phyloP scores from a whole-genome alignment of 2,113 vertebrate genomes.

The Limnothrissa miodon region DNA sequence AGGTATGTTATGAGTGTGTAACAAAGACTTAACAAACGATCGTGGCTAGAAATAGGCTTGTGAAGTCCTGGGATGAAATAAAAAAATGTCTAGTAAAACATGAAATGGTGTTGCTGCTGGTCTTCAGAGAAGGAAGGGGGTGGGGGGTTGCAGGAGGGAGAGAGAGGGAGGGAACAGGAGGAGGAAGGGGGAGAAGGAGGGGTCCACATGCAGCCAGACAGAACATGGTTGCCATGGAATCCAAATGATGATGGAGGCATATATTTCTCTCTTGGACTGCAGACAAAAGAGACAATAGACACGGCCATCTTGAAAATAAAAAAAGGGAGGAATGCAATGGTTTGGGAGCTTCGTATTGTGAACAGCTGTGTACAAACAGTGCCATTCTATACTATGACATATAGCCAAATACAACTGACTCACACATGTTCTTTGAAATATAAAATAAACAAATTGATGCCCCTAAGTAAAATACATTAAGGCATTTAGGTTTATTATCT shows the following conservation, averaged over 20 bases:
- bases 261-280: slow-evolving; percentile 40
- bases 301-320: slow-evolving; percentile 47
- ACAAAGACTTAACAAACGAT: slow-evolving; percentile 55
- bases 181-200: slow-evolving; percentile 22
- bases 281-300: slow-evolving; percentile 38
- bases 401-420: background rate
- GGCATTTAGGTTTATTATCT: too few relatives aligned
- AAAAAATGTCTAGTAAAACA: slow-evolving; percentile 56
- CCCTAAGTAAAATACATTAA: too few relatives aligned
- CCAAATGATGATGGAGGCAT: slow-evolving; percentile 38
- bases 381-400: background rate
- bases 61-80: slow-evolving; percentile 59
- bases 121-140: slow-evolving; percentile 1
- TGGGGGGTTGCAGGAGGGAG: background rate
- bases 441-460: too few relatives aligned
- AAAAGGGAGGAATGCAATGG: background rate
- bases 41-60: slow-evolving; percentile 52
- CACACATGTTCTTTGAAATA: too few relatives aligned
- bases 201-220: slow-evolving; percentile 24
- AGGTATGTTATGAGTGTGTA: slow-evolving; percentile 55
- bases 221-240: slow-evolving; percentile 64
- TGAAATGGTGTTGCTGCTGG: slow-evolving; percentile 36
- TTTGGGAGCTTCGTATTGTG: background rate
- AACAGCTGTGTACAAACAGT: background rate
- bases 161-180: background rate